Evolutionary conservation across 2,113 vertebrate genomes (phyloP), one percentile per base, ranked within the genome.

Genomic region (Pseudopodoces humilis): DNA sequence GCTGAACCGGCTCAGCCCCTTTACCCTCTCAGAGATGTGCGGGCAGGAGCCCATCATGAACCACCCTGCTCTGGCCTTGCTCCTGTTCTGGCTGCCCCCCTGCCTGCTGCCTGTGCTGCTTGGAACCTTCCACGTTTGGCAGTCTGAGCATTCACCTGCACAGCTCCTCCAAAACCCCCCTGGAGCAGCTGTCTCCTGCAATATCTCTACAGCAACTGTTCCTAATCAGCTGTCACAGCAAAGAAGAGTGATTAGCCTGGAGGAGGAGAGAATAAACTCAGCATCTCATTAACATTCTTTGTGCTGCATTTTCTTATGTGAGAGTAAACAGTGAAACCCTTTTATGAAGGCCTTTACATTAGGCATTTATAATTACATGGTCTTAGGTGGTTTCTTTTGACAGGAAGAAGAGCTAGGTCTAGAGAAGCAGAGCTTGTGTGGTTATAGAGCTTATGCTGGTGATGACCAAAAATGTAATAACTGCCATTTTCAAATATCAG

Each of bases 11-110:
- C 52, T 64, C 23, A 17, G 75, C 74, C 63, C 70, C 55, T 30
- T 56, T 8, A 2, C 25, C 21, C 30, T 67, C 20, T 14, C 11
- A 0, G 14, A 3, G 58, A 1, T 17, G 68, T 5, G 4, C 3
- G 25, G 75, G 58, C 58, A 22, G 31, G 76, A 83, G 35, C 31
- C 35, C 3, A 1, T 10, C 20, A 15, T 1, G 21, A 31, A 4
- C 37, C 53, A 3, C 27, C 8, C 46, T 70, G 15, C 50, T 71
- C 35, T 35, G 76, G 33, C 83, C 74, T 56, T 41, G 49, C 33
- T 52, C 1, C 11, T 82, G 18, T 13, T 25, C 31, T 33, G 6
- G 30, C 52, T 76, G 53, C 31, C 70, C 64, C 17, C 41, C 33
- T 87, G 82, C 58, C 59, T 56, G 52, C 69, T 82, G 69, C 31